Base-by-base conservation (phyloP, 2,888 invertebrate genomes). In the Drosophila sordidula region DNA sequence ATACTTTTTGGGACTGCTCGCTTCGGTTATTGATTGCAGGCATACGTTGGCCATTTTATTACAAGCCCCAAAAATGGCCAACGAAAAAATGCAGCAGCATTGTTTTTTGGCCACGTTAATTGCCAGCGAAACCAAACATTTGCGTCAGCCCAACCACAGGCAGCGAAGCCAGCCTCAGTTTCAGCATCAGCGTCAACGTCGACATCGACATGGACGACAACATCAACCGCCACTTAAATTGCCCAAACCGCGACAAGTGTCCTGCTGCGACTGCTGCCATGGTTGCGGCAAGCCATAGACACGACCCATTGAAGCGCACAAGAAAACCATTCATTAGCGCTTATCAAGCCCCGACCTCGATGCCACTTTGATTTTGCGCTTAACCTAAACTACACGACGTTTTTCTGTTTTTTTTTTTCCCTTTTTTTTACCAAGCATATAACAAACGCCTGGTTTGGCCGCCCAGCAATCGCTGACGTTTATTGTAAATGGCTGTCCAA, bases 401-500 rank as follows among this genome's bases (percentile, higher is more conserved):
- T 56, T 47, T 54, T 39, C 14, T 57, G 32, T 34, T 29, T 32
- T 12, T 50, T 26, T 32, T 39, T 42, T 50, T 38, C 52, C 52
- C 45, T 66, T 65, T 52, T 39, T 46, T 38, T 42, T 44, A 42
- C n/a, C 42, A 51, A 57, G 55, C 41, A 59, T 66, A 39, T 63
- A 46, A 12, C 61, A 47, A 34, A 58, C 57, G 54, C 41, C 34
- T 22, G 0, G 52, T 12, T 44, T 8, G 22, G 42, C 42, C n/a
- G 49, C 50, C 51, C 47, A 55, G 78, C 79, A 75, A 78, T 70
- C 74, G 85, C 70, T 84, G 87, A 87, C 89, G 89, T 85, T 87
- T 89, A 85, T 87, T 89, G 89, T 89, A 89, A 89, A 85, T 89
- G 89, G 87, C 74, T 87, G 87, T 89, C 84, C 85, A 84, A 85